Evolutionary conservation across 2,797 vertebrate genomes (phyloP).

Genomic region (Tapirus indicus): DNA sequence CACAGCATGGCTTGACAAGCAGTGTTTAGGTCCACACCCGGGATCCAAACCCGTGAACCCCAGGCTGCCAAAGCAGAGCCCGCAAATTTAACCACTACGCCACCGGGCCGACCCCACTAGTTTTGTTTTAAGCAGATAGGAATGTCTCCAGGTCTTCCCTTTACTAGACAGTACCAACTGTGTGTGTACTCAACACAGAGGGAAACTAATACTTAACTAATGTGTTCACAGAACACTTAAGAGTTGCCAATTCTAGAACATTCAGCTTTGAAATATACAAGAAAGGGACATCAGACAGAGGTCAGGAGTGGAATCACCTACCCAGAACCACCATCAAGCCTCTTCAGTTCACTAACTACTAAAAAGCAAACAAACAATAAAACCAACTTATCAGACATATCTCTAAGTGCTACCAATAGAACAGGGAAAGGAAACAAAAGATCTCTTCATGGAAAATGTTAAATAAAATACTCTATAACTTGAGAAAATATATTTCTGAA

Average conservation of each 20-base stretch:
- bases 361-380: background rate
- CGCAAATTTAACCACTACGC: too few relatives aligned
- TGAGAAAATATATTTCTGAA: background rate
- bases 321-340: slow-evolving; percentile 2
- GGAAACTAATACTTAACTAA: background rate
- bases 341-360: slow-evolving; percentile 35
- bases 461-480: background rate
- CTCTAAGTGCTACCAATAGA: background rate
- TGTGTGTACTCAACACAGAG: background rate
- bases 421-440: background rate
- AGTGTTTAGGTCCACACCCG: too few relatives aligned
- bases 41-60: too few relatives aligned
- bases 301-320: background rate
- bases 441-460: background rate
- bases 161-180: background rate
- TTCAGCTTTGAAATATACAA: slow-evolving; percentile 8
- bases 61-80: too few relatives aligned
- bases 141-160: background rate
- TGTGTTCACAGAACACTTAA: background rate
- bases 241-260: background rate
- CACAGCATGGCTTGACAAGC: too few relatives aligned
- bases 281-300: background rate
- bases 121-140: background rate
- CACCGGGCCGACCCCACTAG: too few relatives aligned
- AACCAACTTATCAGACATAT: background rate